Evolutionary conservation across 1,140 invertebrate genomes (phyloP).

Genomic region (Drosophila santomea): DNA sequence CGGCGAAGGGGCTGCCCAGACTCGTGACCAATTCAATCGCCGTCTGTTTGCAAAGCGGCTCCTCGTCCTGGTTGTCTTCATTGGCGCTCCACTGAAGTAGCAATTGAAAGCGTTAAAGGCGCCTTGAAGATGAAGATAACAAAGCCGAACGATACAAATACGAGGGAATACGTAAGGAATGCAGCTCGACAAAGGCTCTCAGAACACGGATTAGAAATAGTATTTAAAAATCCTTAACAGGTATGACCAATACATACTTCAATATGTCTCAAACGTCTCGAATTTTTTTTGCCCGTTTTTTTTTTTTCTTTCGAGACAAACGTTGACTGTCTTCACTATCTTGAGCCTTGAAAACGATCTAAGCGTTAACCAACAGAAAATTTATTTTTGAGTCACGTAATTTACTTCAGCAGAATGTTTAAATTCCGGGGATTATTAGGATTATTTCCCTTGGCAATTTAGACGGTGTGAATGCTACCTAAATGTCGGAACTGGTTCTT

Average conservation of each 20-base stretch:
- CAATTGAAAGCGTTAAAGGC: slow-evolving; percentile 95
- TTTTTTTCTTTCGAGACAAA: slow-evolving; percentile 86
- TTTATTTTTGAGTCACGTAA: too few species aligned
- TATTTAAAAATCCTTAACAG: neutral
- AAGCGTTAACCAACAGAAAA: too few species aligned
- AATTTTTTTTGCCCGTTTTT: slow-evolving; percentile 96
- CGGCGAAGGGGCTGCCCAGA: slow-evolving; percentile 15
- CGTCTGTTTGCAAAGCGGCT: slow-evolving; percentile 93
- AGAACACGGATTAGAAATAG: slow-evolving; percentile 29
- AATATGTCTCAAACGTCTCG: slow-evolving; percentile 96
- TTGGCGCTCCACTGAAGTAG: slow-evolving; percentile 97
- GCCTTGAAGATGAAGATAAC: slow-evolving; percentile 95
- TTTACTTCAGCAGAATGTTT: slow-evolving; percentile 92
- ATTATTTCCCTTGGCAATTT: slow-evolving; percentile 94
- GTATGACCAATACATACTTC: slow-evolving; percentile 87
- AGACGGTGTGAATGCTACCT: slow-evolving; percentile 91
- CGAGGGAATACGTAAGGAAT: slow-evolving; percentile 92
- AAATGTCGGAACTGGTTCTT: slow-evolving; percentile 91
- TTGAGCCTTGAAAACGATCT: slow-evolving; percentile 62
- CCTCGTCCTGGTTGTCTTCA: slow-evolving; percentile 91
- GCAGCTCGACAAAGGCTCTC: slow-evolving; percentile 98
- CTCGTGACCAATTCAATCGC: slow-evolving; percentile 85
- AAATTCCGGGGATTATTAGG: slow-evolving; percentile 90
- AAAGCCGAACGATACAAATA: slow-evolving; percentile 94
- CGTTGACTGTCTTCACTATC: slow-evolving; percentile 86